Percentiles rank a stretch among this genome's conserved stretches.
Conservation (phyloP, 2,113 vertebrate species). For the Lates calcarifer region DNA sequence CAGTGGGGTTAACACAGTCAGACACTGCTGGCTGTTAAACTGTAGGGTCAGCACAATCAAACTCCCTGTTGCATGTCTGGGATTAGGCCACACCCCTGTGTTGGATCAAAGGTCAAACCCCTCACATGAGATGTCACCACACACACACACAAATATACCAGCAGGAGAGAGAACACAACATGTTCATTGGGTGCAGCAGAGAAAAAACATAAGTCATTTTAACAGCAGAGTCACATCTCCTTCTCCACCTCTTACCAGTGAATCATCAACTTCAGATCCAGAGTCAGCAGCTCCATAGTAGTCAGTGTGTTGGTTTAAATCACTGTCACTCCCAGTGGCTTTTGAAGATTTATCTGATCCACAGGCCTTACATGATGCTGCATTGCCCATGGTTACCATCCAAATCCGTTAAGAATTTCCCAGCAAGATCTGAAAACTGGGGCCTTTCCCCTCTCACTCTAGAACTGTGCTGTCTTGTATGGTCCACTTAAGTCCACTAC, state of each 20-base stretch:
- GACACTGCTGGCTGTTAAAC: slow-evolving; percentile 15
- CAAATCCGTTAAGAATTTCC: not conserved
- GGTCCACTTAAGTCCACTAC: slow-evolving; percentile 10
- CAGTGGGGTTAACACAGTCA: slow-evolving; percentile 27
- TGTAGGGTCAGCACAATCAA: slow-evolving; percentile 21
- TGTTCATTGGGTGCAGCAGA: not conserved
- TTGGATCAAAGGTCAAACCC: slow-evolving; percentile 42
- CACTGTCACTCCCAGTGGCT: slow-evolving; percentile 76
- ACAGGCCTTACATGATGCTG: slow-evolving; percentile 88
- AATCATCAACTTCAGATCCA: slow-evolving; percentile 55
- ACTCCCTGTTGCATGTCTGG: not conserved
- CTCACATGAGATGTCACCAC: not conserved
- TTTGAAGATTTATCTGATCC: slow-evolving; percentile 81
- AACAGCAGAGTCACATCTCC: not conserved
- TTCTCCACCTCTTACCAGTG: slow-evolving; percentile 71
- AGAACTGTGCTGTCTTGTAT: not conserved
- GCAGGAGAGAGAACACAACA: slow-evolving; percentile 2
- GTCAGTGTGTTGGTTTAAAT: slow-evolving; percentile 83
- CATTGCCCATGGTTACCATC: slow-evolving; percentile 89
- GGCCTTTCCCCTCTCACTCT: slow-evolving; percentile 12
- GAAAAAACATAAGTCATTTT: not conserved
- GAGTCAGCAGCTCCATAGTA: slow-evolving; percentile 80
- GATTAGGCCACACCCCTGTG: slow-evolving; percentile 30
- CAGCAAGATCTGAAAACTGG: not conserved
- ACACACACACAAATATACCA: slow-evolving; percentile 10